phyloP scores from a whole-genome alignment of 2,113 vertebrate species.

The Antechinus stuartii region DNA sequence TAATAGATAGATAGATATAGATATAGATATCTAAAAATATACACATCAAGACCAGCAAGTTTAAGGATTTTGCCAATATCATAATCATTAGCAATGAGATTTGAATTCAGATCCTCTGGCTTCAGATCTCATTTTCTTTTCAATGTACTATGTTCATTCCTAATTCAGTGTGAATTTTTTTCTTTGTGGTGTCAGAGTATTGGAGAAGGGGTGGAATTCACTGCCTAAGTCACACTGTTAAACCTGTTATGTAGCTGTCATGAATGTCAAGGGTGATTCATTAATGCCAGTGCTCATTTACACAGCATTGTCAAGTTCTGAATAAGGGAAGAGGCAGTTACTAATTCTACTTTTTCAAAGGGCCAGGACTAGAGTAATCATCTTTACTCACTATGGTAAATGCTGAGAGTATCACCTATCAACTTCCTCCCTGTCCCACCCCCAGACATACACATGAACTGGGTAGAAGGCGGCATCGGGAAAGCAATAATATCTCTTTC shows the following conservation, averaged over 20 bases:
- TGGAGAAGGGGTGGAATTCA: not conserved
- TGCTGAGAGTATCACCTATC: not conserved
- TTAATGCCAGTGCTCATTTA: not conserved
- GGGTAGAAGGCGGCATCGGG: constrained; percentile 37
- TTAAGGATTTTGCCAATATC: not conserved
- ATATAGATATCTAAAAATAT: too few species aligned
- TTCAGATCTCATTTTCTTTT: not conserved
- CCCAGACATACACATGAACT: constrained; percentile 29
- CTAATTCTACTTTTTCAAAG: not conserved
- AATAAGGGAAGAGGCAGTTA: not conserved
- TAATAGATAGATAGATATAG: too few species aligned
- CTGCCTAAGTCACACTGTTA: not conserved
- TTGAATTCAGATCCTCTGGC: not conserved
- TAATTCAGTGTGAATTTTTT: not conserved
- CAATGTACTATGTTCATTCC: not conserved
- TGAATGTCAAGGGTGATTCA: not conserved
- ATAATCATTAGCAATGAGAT: not conserved
- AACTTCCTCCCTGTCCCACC: not conserved
- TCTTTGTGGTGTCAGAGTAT: not conserved
- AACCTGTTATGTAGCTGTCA: not conserved
- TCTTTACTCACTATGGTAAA: not conserved
- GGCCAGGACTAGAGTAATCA: not conserved
- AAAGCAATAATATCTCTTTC: constrained; percentile 57
- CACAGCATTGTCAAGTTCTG: not conserved
- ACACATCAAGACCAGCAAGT: not conserved